Evolutionary conservation across 2,113 vertebrate genomes (phyloP), one percentile per base, ranked within the genome.

Genomic region (Saccopteryx bilineata): DNA sequence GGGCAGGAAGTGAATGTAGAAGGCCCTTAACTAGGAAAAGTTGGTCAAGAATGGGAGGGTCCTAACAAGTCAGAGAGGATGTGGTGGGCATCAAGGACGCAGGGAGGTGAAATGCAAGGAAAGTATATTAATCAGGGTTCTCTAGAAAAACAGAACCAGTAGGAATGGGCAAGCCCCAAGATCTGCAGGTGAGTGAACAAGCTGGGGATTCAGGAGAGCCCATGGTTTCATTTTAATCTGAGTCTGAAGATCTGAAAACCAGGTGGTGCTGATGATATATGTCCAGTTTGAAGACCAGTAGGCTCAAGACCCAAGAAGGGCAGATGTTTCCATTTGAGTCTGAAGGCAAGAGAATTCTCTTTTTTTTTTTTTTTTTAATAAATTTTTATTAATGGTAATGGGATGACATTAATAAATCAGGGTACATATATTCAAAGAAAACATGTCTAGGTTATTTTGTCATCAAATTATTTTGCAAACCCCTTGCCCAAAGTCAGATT

Each of bases 31-130:
- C 71, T 46, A 80, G 66, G 31, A 76, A 31, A 39, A 68, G 54
- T 7, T 76, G 78, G 72, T 91, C 63, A 33, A 68, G n/a, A 28
- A 72, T 61, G 24, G 52, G 48, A 91, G 11, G 11, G 60, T 56
- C 50, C 82, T 58, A 52, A 1, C 93, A 56, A 95, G 46, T 94
- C 80, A 88, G 89, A 72, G 56, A 75, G 78, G 89, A 39, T 74
- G 78, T 85, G 56, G 66, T 58, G n/a, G 54, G 23, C 11, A 5
- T 68, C 19, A 83, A 91, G 78, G 23, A 39, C 56, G 28, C 50
- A 52, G 52, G 5, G 69, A 48, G 24, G 56, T 79, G 3, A 87
- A 68, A 17, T 76, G 18, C 54, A 58, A 65, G 33, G 28, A 8
- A 39, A 33, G 3, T 18, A 0, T 63, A 15, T 86, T 74, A 48